These are phyloP conservation scores for Lordiphosa mommai DNA, from an alignment of 1,140 invertebrate genomes.

Conservation along the genomic window DNA sequence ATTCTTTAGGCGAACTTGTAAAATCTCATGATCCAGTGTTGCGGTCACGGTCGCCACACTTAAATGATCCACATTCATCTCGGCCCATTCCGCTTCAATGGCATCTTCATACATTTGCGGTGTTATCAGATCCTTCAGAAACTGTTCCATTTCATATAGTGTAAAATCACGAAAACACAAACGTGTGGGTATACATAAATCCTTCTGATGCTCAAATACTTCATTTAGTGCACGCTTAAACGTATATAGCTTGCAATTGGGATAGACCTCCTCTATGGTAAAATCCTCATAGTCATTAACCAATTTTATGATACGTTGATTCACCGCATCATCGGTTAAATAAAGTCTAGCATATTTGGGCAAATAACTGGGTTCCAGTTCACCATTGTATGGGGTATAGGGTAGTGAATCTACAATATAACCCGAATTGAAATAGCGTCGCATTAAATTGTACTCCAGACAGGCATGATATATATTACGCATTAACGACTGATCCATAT, in stretches of 20 bases:
- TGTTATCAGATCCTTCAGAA: constrained; percentile 51
- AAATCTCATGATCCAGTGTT: neutral
- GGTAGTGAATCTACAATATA: constrained; percentile 21
- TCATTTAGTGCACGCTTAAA: constrained; percentile 45
- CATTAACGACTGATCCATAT: constrained; percentile 36
- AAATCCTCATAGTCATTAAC: constrained; percentile 44
- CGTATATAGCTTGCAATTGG: constrained; percentile 37
- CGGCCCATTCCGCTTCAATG: neutral
- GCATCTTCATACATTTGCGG: constrained; percentile 31
- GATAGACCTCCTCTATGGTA: constrained; percentile 41
- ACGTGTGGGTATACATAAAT: constrained; percentile 45
- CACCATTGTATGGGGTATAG: constrained; percentile 8
- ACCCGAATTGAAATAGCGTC: constrained; percentile 47
- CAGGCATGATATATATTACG: constrained; percentile 51
- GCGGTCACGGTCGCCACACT: neutral
- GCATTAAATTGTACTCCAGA: constrained; percentile 55
- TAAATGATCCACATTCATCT: neutral
- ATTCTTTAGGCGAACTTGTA: constrained; percentile 8
- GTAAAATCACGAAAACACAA: constrained; percentile 73
- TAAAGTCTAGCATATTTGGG: constrained; percentile 56
- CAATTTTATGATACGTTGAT: constrained; percentile 45
- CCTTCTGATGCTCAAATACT: constrained; percentile 46
- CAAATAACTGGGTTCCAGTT: constrained; percentile 23
- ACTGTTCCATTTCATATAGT: constrained; percentile 56
- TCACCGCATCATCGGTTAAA: constrained; percentile 50